Conservation (phyloP, 2,888 invertebrate genomes). For the Aphodius granarius region DNA sequence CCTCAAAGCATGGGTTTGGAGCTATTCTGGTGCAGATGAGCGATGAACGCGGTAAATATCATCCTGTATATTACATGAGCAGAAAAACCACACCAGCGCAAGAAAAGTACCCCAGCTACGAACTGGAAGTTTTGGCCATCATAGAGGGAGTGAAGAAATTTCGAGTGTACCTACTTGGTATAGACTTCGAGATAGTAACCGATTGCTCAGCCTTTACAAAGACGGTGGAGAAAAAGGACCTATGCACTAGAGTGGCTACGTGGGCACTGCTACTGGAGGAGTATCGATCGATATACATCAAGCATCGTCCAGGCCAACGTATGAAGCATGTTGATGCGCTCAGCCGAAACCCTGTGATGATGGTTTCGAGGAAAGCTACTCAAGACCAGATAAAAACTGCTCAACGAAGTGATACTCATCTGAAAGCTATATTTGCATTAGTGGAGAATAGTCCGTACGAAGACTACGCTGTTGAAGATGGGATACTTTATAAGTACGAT, state of each 20-base stretch:
- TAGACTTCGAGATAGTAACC: constrained; percentile 28
- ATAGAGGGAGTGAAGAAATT: constrained; percentile 44
- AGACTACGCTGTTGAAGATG: constrained; percentile 28
- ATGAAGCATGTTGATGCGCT: constrained; percentile 33
- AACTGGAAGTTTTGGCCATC: constrained; percentile 45
- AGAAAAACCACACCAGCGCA: constrained; percentile 42
- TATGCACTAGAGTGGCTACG: constrained; percentile 29
- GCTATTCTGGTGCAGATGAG: constrained; percentile 39
- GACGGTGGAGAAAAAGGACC: constrained; percentile 27
- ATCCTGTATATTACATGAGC: constrained; percentile 43
- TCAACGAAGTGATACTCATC: constrained; percentile 24
- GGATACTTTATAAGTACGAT: background rate
- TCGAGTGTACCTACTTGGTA: constrained; percentile 39
- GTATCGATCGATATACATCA: constrained; percentile 30
- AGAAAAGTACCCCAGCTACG: constrained; percentile 42
- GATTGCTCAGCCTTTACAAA: constrained; percentile 28
- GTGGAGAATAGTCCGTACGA: constrained; percentile 26
- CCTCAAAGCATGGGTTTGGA: constrained; percentile 37
- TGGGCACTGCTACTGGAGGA: constrained; percentile 34
- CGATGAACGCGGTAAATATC: constrained; percentile 34
- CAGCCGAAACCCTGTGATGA: background rate
- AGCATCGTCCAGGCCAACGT: constrained; percentile 27
- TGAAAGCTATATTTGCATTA: constrained; percentile 28
- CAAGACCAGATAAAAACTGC: constrained; percentile 19
- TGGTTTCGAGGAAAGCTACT: background rate